These are phyloP conservation scores for Sphaerophoria taeniata DNA, from an alignment of 2,888 invertebrate species.

Conservation along the genomic window DNA sequence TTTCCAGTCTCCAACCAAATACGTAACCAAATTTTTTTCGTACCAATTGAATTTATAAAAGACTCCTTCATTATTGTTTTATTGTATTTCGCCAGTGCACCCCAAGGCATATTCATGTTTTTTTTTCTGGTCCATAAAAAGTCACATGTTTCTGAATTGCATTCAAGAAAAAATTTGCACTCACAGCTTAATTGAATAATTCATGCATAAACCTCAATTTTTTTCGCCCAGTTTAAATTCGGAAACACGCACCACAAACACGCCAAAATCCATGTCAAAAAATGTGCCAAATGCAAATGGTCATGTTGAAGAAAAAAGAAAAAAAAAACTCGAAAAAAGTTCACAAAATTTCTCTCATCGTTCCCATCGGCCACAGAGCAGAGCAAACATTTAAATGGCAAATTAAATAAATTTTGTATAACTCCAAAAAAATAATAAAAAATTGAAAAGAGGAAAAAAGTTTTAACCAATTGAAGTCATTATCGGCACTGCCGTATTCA, in stretches of 20 bases:
- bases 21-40: too few relatives aligned
- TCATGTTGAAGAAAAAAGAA: background rate
- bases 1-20: too few relatives aligned
- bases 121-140: too few relatives aligned
- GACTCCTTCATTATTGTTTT: too few relatives aligned
- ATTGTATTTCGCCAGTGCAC: background rate
- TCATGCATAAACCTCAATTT: slow-evolving; percentile 25
- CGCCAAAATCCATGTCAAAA: slow-evolving; percentile 33
- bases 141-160: background rate
- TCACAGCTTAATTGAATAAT: slow-evolving; percentile 39
- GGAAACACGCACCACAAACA: background rate
- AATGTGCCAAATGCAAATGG: slow-evolving; percentile 66
- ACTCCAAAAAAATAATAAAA: slow-evolving; percentile 2
- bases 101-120: background rate
- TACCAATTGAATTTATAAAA: too few relatives aligned
- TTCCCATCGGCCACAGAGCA: background rate
- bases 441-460: slow-evolving; percentile 1
- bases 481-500: slow-evolving; percentile 51
- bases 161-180: slow-evolving; percentile 1
- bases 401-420: slow-evolving; percentile 41
- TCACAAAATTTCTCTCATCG: slow-evolving; percentile 16
- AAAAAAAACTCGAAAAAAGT: slow-evolving; percentile 1
- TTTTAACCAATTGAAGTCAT: slow-evolving; percentile 58
- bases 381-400: slow-evolving; percentile 1
- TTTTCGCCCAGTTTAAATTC: slow-evolving; percentile 2